These are phyloP conservation scores for Dynastes hyllus DNA, from an alignment of 2,888 invertebrate genomes.

Conservation along the genomic window DNA sequence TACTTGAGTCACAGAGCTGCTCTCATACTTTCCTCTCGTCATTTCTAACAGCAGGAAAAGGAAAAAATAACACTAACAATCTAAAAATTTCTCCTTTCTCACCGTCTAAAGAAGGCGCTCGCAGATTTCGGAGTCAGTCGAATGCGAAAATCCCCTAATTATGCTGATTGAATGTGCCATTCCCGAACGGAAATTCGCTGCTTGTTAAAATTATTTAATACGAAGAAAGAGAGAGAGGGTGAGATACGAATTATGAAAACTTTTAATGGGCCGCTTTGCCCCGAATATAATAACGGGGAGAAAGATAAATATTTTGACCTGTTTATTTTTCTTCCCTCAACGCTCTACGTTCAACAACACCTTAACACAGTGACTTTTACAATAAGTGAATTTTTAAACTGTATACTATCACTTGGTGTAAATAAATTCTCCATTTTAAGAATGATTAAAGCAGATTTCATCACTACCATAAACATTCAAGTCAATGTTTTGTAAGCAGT, in stretches of 20 bases:
- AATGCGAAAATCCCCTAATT: conserved; percentile 51
- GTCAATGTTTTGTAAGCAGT: too few relatives aligned
- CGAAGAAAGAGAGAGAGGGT: conserved; percentile 55
- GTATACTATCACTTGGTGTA: too few relatives aligned
- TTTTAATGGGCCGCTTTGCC: conserved; percentile 62
- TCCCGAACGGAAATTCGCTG: conserved; percentile 59
- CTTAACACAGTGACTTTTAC: neutral
- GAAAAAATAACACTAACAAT: conserved; percentile 38
- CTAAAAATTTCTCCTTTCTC: conserved; percentile 9
- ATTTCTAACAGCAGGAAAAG: too few relatives aligned
- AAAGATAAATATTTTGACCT: conserved; percentile 46
- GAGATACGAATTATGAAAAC: conserved; percentile 61
- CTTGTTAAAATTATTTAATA: conserved; percentile 64
- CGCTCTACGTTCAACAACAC: conserved; percentile 4
- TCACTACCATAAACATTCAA: too few relatives aligned
- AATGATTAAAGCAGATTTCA: too few relatives aligned
- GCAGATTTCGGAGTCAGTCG: conserved; percentile 35
- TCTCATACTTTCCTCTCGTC: too few relatives aligned
- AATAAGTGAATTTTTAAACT: neutral
- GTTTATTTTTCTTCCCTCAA: conserved; percentile 41
- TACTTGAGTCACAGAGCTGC: too few relatives aligned
- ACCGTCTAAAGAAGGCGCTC: conserved; percentile 12
- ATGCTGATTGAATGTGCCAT: conserved; percentile 57
- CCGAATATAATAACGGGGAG: conserved; percentile 38
- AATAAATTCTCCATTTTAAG: too few relatives aligned